Conservation (phyloP, 2,113 vertebrate genomes). For the Istiophorus platypterus region DNA sequence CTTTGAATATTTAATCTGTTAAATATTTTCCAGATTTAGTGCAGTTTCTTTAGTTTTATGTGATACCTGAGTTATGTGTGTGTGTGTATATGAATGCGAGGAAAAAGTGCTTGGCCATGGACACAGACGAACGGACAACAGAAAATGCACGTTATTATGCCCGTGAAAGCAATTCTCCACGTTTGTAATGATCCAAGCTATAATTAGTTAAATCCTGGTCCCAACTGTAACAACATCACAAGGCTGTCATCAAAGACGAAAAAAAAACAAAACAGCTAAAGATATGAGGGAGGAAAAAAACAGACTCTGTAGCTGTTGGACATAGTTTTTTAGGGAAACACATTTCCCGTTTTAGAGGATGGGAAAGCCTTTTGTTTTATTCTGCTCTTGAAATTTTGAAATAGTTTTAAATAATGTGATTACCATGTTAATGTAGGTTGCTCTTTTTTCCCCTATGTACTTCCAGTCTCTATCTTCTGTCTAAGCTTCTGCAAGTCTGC, state of each 20-base stretch:
- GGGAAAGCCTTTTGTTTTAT: slow-evolving; percentile 13
- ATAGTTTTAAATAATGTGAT: background rate
- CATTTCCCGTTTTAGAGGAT: slow-evolving; percentile 5
- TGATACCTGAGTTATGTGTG: background rate
- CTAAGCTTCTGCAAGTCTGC: background rate
- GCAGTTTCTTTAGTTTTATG: background rate
- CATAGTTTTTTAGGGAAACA: background rate
- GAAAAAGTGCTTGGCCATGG: background rate
- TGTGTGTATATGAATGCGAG: background rate
- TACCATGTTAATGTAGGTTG: background rate
- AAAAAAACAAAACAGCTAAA: slow-evolving; percentile 28
- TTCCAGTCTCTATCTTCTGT: background rate
- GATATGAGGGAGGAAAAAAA: background rate
- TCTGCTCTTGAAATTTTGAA: slow-evolving; percentile 9
- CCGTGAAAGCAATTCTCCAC: slow-evolving; percentile 29
- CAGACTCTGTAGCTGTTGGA: background rate
- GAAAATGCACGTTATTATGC: background rate
- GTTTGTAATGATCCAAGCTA: slow-evolving; percentile 24
- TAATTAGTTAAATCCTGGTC: slow-evolving; percentile 50
- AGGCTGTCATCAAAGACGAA: slow-evolving; percentile 43
- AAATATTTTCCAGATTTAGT: background rate
- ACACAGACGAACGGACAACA: slow-evolving; percentile 30
- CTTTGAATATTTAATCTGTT: background rate
- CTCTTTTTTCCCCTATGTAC: background rate
- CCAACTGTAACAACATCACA: slow-evolving; percentile 36